Base-by-base conservation (phyloP, 2,888 invertebrate species). In the Agrotis segetum region DNA sequence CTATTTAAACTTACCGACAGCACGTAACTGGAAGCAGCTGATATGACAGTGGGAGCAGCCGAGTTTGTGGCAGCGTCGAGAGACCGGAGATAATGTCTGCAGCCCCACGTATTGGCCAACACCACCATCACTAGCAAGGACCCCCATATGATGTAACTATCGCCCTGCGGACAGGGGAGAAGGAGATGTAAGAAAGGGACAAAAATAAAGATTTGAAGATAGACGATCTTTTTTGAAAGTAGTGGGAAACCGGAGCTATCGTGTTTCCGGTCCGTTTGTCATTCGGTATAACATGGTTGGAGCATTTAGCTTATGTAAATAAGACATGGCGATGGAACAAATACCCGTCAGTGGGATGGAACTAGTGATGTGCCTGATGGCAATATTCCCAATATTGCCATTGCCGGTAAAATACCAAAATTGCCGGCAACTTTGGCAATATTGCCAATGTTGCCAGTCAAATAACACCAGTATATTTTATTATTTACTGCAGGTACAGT, bases 21-120 rank as follows among this genome's bases (percentile, higher is more conserved):
- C 62, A 97, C 91, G 88, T 97, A 97, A 90, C 97, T 97, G 24
- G 97, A 96, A 1, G 97, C 96, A 40, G 97, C 96, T 67, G 97
- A 97, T 76, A 96, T 95, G 55, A 97, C 96, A 14, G 97, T 97
- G 0, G 97, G 97, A 7, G 96, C 95, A 19, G 97, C 95, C 0
- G 97, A 97, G 78, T 97, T 97, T 53, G 93, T 90, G 1, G 96
- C 95, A 1, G 94, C 94, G 81, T 97, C 97, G 3, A 97, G 91
- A 0, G 97, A 97, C 80, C 97, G 97, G 59, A 97, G 96, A 88
- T 97, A 97, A 84, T 97, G 95, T 16, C 97, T 95, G 92, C 97
- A 97, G 40, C 97, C 97, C 86, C 96, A 96, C 0, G 97, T 97
- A 85, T 97, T 97, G 44, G 93, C 96, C 19, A 96, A 75, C 59